Evolutionary conservation across 2,888 invertebrate genomes (phyloP), one percentile per base, ranked within the genome.

Genomic region (Synergus itoensis): DNA sequence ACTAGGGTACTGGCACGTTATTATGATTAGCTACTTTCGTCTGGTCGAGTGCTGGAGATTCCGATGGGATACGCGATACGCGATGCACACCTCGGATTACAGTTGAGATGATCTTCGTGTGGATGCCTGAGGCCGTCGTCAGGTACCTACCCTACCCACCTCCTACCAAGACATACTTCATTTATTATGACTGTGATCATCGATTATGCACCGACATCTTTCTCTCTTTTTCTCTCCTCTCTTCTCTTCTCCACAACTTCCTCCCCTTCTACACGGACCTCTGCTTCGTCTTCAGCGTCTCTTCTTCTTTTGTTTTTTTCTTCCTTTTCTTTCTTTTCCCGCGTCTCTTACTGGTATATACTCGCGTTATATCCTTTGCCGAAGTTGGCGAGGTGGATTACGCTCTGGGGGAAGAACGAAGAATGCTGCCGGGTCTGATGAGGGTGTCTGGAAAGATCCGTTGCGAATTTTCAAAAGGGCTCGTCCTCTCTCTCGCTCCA

Each of bases 141-240:
- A 90, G 91, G 91, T 91, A 90, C 90, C 90, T 87, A 80, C 79
- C 80, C 82, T 80, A 84, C 84, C 84, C 84, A 83, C 89, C 88
- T 88, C 85, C 89, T 88, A 89, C 88, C 88, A 89, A 89, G 88
- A 85, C 88, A 89, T 90, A 90, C 91, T 90, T 90, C 90, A 91
- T 91, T 92, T 91, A 91, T 91, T 90, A 91, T 91, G 90, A 91
- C 91, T 91, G 89, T 90, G 90, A 91, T 92, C 91, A 91, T 91
- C 91, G 91, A 92, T 91, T 91, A 90, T 91, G 90, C 90, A 88
- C 89, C 89, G 87, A 89, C 89, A 86, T 90, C 87, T 87, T 86
- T 85, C 81, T 79, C 73, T 63, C 80, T 41, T 78, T 79, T 77
- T 67, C 76, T 82, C 45, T 82, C 78, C 16, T 76, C 75, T 57